These are phyloP conservation scores for Dyspetes luteomarginatus DNA, from an alignment of 2,888 invertebrate genomes.

Conservation along the genomic window DNA sequence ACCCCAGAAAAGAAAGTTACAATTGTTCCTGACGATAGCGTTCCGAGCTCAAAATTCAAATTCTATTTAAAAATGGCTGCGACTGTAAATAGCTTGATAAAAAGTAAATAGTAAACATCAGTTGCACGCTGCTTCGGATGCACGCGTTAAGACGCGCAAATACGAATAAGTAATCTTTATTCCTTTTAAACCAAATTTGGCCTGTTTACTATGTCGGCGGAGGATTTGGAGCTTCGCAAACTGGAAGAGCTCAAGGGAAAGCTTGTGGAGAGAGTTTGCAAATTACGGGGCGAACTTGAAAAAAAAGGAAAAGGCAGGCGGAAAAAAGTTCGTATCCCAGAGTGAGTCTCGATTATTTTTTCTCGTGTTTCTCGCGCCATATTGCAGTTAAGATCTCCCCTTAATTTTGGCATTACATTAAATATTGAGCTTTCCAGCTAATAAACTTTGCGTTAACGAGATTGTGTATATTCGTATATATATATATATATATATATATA, in stretches of 20 bases:
- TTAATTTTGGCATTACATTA: background rate
- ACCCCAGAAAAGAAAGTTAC: too few species aligned
- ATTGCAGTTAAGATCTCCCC: too few species aligned
- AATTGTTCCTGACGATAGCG: background rate
- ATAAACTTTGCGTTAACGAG: background rate
- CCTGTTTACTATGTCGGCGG: background rate
- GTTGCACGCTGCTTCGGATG: too few species aligned
- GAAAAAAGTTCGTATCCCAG: background rate
- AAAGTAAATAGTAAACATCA: background rate
- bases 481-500: too few species aligned
- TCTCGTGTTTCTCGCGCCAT: too few species aligned
- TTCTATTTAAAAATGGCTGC: conserved; percentile 42
- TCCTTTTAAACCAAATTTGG: background rate
- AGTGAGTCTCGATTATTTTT: background rate
- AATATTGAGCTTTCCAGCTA: background rate
- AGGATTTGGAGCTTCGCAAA: conserved; percentile 27
- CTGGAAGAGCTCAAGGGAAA: conserved; percentile 27
- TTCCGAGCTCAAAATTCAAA: background rate
- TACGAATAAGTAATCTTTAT: background rate
- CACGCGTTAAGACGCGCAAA: background rate
- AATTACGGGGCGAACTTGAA: conserved; percentile 61
- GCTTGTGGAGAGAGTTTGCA: conserved; percentile 57
- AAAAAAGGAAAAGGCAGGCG: conserved; percentile 23
- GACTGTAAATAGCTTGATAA: background rate
- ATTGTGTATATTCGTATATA: background rate